phyloP scores from a whole-genome alignment of 2,113 vertebrate species.

The Podocnemis expansa region DNA sequence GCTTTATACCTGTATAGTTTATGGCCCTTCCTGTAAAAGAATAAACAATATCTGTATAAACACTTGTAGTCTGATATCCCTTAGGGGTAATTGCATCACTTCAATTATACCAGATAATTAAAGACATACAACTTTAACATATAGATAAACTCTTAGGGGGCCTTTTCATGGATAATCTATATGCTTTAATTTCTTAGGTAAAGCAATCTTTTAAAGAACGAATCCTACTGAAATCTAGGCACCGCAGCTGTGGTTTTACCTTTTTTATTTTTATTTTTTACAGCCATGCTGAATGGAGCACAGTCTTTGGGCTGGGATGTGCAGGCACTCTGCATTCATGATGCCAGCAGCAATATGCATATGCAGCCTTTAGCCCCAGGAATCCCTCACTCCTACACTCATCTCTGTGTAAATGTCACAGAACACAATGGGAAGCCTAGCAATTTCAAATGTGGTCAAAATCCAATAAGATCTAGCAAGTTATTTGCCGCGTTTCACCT shows the following conservation, averaged over 20 bases:
- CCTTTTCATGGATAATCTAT: background rate
- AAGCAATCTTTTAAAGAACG: background rate
- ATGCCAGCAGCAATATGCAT: background rate
- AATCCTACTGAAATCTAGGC: background rate
- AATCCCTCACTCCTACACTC: background rate
- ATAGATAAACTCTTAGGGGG: background rate
- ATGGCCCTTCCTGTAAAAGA: background rate
- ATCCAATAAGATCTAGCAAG: background rate
- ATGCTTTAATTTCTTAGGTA: background rate
- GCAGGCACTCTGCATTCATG: background rate
- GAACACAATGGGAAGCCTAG: background rate
- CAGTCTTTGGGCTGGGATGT: fast-evolving
- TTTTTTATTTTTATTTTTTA: background rate
- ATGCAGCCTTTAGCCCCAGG: background rate
- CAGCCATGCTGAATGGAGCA: background rate
- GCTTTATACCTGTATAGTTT: background rate
- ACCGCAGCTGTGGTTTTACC: background rate
- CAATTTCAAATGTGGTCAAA: background rate
- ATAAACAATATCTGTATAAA: background rate
- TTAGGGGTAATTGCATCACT: background rate
- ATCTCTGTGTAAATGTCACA: background rate
- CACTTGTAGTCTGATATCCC: background rate
- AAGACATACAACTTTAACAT: background rate
- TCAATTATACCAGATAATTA: background rate
- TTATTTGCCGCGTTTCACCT: background rate